Evolutionary conservation across 2,113 vertebrate species (phyloP), one percentile per base, ranked within the genome.

Genomic region (Perognathus longimembris): DNA sequence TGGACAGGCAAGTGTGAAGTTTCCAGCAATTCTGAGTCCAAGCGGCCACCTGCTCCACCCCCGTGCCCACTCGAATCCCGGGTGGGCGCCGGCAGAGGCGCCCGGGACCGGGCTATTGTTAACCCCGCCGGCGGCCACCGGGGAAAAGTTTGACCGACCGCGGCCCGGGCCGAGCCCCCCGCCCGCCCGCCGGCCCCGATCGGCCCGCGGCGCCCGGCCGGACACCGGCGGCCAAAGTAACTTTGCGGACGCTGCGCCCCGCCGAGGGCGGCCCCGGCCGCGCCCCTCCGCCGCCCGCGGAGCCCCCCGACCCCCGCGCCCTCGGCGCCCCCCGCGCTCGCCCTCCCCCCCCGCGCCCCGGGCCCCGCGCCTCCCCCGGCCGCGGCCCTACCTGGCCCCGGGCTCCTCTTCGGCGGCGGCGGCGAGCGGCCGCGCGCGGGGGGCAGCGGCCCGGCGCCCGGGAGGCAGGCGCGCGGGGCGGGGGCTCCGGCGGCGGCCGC

Each of bases 81-180:
- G 22, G 38, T 32, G 20, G 40, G 86, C 4, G 1, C 81, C 50
- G 0, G 57, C 81, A 45, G 45, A 6, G 11, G 45, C 45, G 45
- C 45, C 45, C 45, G 6, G 45, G 50, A 54, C 50, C 50, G 50
- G 50, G 84, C 95, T 71, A 95, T 94, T 94, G 94, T 96, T 85
- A 54, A 18, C 50, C 50, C 50, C 50, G 12, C 50, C 50, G 50
- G 50, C 50, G 50, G 50, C 50, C 50, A 54, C 92, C 0, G 36
- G 92, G 83, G 91, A 96, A 97, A 97, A 96, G 94, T 96, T 96
- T 96, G 71, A 85, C 95, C 89, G 97, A 92, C 95, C 97, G 83
- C 83, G 34, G 69, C 40, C 67, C 0, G 70, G 40, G 82, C 83
- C 81, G 78, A 1, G 87, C 75, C 75, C 71, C 91, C 90, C 6